phyloP scores from a whole-genome alignment of 2,113 vertebrate species.

The Petrocephalus zakoni region DNA sequence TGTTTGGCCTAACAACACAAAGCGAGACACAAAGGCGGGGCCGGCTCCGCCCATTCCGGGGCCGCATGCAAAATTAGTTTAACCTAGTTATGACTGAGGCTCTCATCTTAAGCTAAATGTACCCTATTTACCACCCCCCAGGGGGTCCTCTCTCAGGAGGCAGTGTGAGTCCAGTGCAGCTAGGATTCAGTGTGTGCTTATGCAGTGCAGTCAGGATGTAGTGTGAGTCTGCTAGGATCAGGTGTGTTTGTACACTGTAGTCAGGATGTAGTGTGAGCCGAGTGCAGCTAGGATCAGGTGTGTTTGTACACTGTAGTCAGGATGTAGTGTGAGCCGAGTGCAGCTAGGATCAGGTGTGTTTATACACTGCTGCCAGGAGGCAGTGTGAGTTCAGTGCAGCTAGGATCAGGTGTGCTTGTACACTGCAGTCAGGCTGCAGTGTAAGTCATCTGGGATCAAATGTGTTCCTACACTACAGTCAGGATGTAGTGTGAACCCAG shows the following conservation, averaged over 20 bases:
- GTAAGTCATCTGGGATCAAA: neutral
- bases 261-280: no score
- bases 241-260: neutral
- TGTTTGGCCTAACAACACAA: neutral
- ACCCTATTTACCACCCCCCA: no score
- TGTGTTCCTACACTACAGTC: neutral
- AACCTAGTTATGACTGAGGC: neutral
- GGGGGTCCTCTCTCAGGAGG: no score
- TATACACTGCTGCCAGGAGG: neutral
- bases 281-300: no score
- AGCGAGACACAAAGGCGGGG: neutral
- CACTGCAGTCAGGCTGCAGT: neutral
- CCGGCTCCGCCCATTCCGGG: neutral
- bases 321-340: neutral
- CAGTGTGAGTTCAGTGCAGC: neutral
- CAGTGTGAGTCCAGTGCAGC: neutral
- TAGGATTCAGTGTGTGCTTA: neutral
- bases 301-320: neutral
- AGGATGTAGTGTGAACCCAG: no score
- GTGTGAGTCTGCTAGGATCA: neutral
- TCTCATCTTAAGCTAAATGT: no score
- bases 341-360: neutral
- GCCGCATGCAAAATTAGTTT: neutral
- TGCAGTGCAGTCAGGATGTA: neutral
- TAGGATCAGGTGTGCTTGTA: neutral